Base-by-base conservation (phyloP, 1,140 invertebrate genomes). In the Acromyrmex echinatior region DNA sequence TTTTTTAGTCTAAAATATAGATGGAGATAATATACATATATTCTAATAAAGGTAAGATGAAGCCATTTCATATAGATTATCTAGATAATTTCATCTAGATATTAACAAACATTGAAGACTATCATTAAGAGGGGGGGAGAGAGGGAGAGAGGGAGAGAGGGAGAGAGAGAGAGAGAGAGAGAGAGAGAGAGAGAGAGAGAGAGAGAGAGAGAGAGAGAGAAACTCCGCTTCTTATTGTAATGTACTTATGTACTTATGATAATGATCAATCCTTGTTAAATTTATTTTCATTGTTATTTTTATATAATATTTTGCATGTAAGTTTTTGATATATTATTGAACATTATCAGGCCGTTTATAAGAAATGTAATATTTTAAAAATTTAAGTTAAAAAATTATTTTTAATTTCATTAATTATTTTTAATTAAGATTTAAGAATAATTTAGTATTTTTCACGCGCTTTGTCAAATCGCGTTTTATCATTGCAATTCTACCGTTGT, bases 261-360 rank as follows among this genome's bases (percentile, higher is more conserved):
- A 86, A 87, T 51, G 65, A 45, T 49, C 45, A 51, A 82, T 3
- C 12, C 18, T 78, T 63, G 65, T 88, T 86, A 88, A 39, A 9
- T 39, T 35, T 35, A 35, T 60, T 60, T 58, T 60, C 12, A 25
- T 9, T 0, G n/a, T 60, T 16, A 58, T 18, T 53, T n/a, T 25
- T 53, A 3, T 60, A 35, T 39, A 39, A 39, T 39, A 39, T 39
- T 39, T 39, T 39, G 7, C 7, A 39, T 9, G 35, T 39, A 35
- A 16, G 0, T 60, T 16, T 58, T 60, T 16, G 9, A 10, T n/a
- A 35, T 25, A 49, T 73, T 45, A n/a, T 14, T 18, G 28, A 16
- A 51, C 2, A 12, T 21, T 25, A 49, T 71, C 39, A 28, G 7
- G 6, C 21, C 14, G 2, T 73, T 10, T 16, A 31, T 73, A 51